Evolutionary conservation across 1,140 invertebrate genomes (phyloP).

Genomic region (Chymomyza costata): DNA sequence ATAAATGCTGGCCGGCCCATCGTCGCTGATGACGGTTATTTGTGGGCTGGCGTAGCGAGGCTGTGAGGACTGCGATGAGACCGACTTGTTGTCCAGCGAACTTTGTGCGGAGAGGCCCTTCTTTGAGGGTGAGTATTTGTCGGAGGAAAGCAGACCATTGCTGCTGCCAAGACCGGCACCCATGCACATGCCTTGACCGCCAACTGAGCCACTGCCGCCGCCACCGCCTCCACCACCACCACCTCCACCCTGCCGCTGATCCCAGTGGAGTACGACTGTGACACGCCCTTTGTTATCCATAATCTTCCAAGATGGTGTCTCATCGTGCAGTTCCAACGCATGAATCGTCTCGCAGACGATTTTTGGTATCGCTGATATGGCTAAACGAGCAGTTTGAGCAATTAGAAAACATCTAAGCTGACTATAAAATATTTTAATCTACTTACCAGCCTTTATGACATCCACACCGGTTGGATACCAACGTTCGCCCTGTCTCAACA

Average conservation of each 20-base stretch:
- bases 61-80: conserved; percentile 76
- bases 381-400: conserved; percentile 76
- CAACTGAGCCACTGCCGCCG: conserved; percentile 76
- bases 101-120: conserved; percentile 79
- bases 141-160: conserved; percentile 83
- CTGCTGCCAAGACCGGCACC: conserved; percentile 79
- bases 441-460: conserved; percentile 91
- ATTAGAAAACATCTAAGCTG: conserved; percentile 29
- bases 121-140: conserved; percentile 79
- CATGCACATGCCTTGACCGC: conserved; percentile 76
- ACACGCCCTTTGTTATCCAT: conserved; percentile 96
- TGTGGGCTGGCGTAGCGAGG: conserved; percentile 83
- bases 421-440: neutral
- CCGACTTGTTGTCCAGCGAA: conserved; percentile 82
- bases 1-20: conserved; percentile 79
- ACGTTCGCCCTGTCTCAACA: conserved; percentile 90
- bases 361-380: conserved; percentile 94
- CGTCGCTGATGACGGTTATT: conserved; percentile 93
- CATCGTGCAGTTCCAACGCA: conserved; percentile 94
- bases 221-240: conserved; percentile 77
- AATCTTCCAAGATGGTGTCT: conserved; percentile 96
- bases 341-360: conserved; percentile 97
- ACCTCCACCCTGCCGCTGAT: conserved; percentile 84
- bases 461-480: conserved; percentile 94
- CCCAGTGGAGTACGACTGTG: conserved; percentile 95